Evolutionary conservation across 1,140 invertebrate species (phyloP).

Genomic region (Oryctes rhinoceros): DNA sequence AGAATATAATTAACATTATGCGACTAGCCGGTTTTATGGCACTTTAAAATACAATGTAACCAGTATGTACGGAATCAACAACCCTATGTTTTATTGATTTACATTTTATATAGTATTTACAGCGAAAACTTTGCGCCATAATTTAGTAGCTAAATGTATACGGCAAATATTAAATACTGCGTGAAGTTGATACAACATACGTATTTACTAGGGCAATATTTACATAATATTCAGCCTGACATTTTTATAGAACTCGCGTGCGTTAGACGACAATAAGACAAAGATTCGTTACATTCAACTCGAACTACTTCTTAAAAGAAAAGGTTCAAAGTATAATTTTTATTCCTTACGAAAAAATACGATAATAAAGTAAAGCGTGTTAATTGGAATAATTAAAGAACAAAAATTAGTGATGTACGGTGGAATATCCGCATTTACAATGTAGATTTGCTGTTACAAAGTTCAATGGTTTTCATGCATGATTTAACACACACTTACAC

Average conservation of each 20-base stretch:
- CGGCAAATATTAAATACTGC: neutral
- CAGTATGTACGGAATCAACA: neutral
- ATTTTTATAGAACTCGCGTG: neutral
- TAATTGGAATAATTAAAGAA: neutral
- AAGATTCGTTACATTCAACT: neutral
- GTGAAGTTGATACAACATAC: neutral
- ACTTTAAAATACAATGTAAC: neutral
- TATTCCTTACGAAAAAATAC: no score
- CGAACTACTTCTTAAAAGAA: neutral
- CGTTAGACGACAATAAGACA: neutral
- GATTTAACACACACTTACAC: no score
- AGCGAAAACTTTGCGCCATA: neutral
- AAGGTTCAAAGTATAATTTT: neutral
- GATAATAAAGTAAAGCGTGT: no score
- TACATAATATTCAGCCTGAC: neutral
- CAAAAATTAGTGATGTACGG: neutral
- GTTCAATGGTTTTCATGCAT: neutral
- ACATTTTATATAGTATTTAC: neutral
- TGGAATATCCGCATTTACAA: neutral
- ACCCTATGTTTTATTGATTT: neutral
- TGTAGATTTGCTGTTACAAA: neutral
- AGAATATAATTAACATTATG: no score
- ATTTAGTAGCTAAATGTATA: neutral
- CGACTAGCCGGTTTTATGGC: neutral
- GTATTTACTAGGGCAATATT: conserved; percentile 2